Evolutionary conservation across 2,888 invertebrate genomes (phyloP), one percentile per base, ranked within the genome.

Genomic region (Nomada hirtipes): DNA sequence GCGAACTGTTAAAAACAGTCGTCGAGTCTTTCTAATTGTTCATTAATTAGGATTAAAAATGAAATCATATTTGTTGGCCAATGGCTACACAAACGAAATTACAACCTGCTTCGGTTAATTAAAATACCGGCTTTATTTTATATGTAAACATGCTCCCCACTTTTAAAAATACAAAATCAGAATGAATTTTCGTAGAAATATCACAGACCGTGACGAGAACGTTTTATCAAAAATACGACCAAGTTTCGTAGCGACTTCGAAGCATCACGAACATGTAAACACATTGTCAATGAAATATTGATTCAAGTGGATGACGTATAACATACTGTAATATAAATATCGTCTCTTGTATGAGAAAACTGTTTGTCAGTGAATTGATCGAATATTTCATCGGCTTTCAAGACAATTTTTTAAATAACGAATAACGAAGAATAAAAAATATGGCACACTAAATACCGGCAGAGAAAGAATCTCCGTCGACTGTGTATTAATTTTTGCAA

Each of bases 191-290:
- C 18, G 7, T 65, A 44, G 11, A 72, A 20, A 26, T 26, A 29
- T 7, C 15, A 64, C 13, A 11, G 36, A 50, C 23, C 23, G 23
- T 67, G 50, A 64, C 55, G 11, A 29, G 20, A 4, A 59, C 18
- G 1, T 59, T 36, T 67, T 23, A 50, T 47, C 20, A 57, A 57
- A 65, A 20, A 11, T 60, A 59, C 26, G 74, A 74, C 59, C 74
- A 44, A 26, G 68, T 68, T 65, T n/a, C 53, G 20, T 15, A 47
- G n/a, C 55, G 20, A n/a, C 44, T n/a, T 50, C 23, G 42, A 63
- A 29, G 4, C 29, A 50, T 47, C 15, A 18, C 18, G 13, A 50
- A 61, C 10, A 60, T 44, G 42, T 59, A n/a, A 59, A 23, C 4
- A 15, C n/a, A 42, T 29, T 13, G 36, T 65, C 59, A 36, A 59